phyloP scores from a whole-genome alignment of 2,113 vertebrate species.

The Crocuta crocuta region DNA sequence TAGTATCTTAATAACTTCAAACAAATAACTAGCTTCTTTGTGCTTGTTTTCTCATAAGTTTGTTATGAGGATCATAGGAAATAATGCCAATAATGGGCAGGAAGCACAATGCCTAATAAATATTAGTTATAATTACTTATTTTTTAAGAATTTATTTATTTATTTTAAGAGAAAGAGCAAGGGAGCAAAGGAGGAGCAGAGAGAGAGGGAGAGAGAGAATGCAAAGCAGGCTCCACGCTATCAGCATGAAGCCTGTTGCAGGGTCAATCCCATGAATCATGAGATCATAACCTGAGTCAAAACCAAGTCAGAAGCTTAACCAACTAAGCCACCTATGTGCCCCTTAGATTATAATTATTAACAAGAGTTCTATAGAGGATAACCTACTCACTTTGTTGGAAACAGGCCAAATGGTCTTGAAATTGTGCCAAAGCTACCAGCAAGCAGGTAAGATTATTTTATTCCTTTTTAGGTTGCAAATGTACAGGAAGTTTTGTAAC shows the following conservation, averaged over 20 bases:
- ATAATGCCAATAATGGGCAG: background rate
- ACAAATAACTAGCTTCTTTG: background rate
- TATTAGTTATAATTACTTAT: conserved; percentile 9
- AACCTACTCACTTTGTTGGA: conserved; percentile 3
- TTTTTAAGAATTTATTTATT: no score
- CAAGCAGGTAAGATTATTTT: conserved; percentile 1
- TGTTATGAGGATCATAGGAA: background rate
- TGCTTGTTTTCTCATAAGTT: background rate
- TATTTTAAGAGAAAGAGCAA: no score
- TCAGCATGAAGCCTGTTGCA: no score
- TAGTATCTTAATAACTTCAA: background rate
- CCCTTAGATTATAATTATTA: conserved; percentile 7
- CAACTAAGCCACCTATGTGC: no score
- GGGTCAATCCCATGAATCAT: no score
- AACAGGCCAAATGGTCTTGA: background rate
- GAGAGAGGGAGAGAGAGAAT: no score
- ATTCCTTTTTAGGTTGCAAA: background rate
- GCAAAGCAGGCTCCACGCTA: no score
- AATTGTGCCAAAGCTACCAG: background rate
- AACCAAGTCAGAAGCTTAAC: no score
- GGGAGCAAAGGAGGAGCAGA: no score
- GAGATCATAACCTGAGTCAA: no score
- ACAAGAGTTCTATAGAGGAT: background rate
- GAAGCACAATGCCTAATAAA: background rate
- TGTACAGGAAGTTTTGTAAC: background rate